Base-by-base conservation (phyloP, 1,140 invertebrate species). In the Orchesella cincta region DNA sequence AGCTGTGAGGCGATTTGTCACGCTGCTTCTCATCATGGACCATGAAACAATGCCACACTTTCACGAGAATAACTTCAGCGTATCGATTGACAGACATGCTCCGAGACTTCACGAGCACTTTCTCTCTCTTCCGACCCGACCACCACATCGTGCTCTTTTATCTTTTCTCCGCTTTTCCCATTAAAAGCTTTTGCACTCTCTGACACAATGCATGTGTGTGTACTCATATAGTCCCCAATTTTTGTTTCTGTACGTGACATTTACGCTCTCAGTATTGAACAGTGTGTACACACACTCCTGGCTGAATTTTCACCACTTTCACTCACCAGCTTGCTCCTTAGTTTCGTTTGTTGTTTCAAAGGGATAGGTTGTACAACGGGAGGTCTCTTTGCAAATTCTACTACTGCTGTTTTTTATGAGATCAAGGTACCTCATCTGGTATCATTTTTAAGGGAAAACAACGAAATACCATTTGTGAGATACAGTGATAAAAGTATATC, bases 131-230 rank as follows among this genome's bases (percentile, higher is more conserved):
- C 52, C 52, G 3, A 57, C 52, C 39, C 39, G 39, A 46, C 8
- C 8, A n/a, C n/a, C n/a, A n/a, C n/a, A 8, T 46, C 39, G 5
- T 5, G 39, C 18, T 57, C 8, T 3, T 57, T 3, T 57, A 3
- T 67, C 8, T n/a, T 67, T 67, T 67, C 62, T 31, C 62, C 31
- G 62, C n/a, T n/a, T n/a, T n/a, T n/a, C n/a, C n/a, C n/a, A n/a
- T n/a, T n/a, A n/a, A n/a, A n/a, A n/a, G n/a, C n/a, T n/a, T n/a
- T n/a, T n/a, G n/a, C n/a, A n/a, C n/a, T n/a, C n/a, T n/a, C n/a
- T n/a, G n/a, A n/a, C n/a, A n/a, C n/a, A n/a, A n/a, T n/a, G n/a
- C n/a, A n/a, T n/a, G n/a, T n/a, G n/a, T n/a, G n/a, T n/a, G n/a
- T 46, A 46, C 39, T 12, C 8, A 46, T 12, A 12, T 20, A 8